Base-by-base conservation (phyloP, 2,113 vertebrate species). In the Columba livia region DNA sequence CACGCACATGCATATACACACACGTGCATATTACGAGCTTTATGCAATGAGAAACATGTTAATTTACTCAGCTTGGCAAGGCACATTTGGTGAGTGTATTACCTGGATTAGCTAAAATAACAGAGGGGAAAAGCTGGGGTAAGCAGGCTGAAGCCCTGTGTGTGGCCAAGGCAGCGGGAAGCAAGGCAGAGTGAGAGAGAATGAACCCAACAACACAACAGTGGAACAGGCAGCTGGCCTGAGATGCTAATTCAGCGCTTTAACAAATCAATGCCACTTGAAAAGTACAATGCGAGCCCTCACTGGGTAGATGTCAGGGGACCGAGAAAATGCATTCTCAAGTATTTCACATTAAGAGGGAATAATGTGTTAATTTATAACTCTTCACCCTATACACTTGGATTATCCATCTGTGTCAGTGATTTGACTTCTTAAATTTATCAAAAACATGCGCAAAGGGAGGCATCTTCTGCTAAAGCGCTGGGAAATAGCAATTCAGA, bases 361-460 rank as follows among this genome's bases (percentile, higher is more conserved):
- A 98, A 98, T 99, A 99, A 99, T 99, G 99, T 99, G 98, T 99
- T 99, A 99, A 99, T 99, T 99, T 99, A 99, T 99, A 99, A 99
- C 98, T 98, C 99, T 98, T 99, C 98, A 98, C 98, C 98, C 98
- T 98, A 96, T 98, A 98, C 97, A 98, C 98, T 98, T 97, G 98
- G 98, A 99, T 98, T 98, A 99, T 99, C 99, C 99, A 99, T 99
- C 99, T 99, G 98, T 99, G 99, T 99, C 99, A 99, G 98, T 97
- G 89, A 97, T 98, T 98, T 98, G 98, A 98, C 98, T 98, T 97
- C 98, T 98, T 97, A 98, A 98, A 99, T 99, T 98, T 98, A 99
- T 99, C 99, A 99, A 98, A 98, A 98, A 98, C 97, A 97, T 94
- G 95, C 62, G 95, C 97, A 97, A 98, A 97, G 97, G 97, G 97